These are phyloP conservation scores for Hylaea fasciaria DNA, from an alignment of 2,888 invertebrate species.

Conservation along the genomic window DNA sequence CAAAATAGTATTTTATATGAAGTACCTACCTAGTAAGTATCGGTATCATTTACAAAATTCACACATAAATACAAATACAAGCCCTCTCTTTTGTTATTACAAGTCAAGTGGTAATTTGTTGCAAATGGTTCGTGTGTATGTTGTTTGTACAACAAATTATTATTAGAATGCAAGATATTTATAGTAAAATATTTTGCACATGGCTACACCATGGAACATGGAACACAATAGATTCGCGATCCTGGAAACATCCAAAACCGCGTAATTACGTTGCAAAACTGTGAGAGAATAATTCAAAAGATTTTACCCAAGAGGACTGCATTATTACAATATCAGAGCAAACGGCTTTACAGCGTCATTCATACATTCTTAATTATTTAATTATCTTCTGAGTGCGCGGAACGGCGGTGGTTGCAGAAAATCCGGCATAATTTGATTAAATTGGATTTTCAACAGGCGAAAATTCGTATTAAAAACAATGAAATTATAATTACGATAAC, in stretches of 20 bases:
- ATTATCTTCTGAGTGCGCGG: slow-evolving; percentile 78
- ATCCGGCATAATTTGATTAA: slow-evolving; percentile 74
- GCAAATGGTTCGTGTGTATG: no score
- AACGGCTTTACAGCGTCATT: slow-evolving; percentile 81
- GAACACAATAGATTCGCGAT: slow-evolving; percentile 60
- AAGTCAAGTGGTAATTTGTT: no score
- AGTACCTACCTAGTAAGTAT: no score
- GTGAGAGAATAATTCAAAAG: slow-evolving; percentile 81
- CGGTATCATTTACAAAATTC: no score
- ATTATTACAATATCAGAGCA: slow-evolving; percentile 81
- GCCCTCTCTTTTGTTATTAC: no score
- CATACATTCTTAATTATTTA: slow-evolving; percentile 84
- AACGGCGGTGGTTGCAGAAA: slow-evolving; percentile 70
- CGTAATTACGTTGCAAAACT: slow-evolving; percentile 73
- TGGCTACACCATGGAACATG: no score
- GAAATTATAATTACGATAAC: slow-evolving; percentile 57
- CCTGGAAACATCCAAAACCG: slow-evolving; percentile 62
- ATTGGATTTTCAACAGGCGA: slow-evolving; percentile 67
- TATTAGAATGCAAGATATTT: no score
- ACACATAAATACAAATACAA: no score
- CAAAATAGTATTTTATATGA: no score
- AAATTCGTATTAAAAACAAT: slow-evolving; percentile 59
- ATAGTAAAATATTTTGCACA: background rate
- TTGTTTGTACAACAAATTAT: no score
- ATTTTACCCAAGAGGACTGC: slow-evolving; percentile 80